A percentile compares a stretch with the other conserved stretches of the same genome.
phyloP scores from a whole-genome alignment of 2,797 vertebrate genomes.

The Etheostoma nigrum region DNA sequence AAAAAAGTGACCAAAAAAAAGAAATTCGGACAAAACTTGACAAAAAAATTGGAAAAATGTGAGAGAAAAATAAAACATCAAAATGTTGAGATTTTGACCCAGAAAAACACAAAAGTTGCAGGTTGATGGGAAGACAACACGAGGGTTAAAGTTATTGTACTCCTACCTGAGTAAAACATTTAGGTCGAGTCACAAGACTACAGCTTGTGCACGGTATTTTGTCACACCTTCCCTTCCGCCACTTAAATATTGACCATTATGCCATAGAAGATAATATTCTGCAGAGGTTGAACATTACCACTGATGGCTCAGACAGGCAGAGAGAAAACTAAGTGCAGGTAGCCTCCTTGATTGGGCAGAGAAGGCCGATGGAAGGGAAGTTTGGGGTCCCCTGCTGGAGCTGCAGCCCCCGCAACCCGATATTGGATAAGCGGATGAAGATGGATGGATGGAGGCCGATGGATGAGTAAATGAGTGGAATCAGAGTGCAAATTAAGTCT shows the following conservation, averaged over 20 bases:
- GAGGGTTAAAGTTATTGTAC: neutral
- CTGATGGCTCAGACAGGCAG: slow-evolving; percentile 5
- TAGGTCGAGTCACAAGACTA: neutral
- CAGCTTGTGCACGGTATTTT: slow-evolving; percentile 11
- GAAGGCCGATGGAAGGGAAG: slow-evolving; percentile 6
- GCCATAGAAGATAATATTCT: slow-evolving; percentile 20
- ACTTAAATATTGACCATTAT: slow-evolving; percentile 21
- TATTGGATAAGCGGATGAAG: too few relatives aligned
- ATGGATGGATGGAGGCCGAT: too few relatives aligned
- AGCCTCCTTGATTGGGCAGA: slow-evolving; percentile 30
- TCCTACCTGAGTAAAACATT: neutral
- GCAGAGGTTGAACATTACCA: slow-evolving; percentile 17
- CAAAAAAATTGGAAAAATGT: too few relatives aligned
- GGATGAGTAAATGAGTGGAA: slow-evolving; percentile 6
- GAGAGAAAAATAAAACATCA: too few relatives aligned
- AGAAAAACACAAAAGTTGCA: too few relatives aligned
- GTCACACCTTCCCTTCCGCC: neutral
- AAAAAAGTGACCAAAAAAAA: too few relatives aligned
- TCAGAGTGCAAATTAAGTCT: slow-evolving; percentile 21
- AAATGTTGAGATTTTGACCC: too few relatives aligned
- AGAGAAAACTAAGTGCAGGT: slow-evolving; percentile 23
- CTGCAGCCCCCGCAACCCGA: too few relatives aligned
- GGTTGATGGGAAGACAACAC: too few relatives aligned
- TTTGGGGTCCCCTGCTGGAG: too few relatives aligned
- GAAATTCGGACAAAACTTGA: too few relatives aligned